Evolutionary conservation across 2,113 vertebrate genomes (phyloP), one percentile per base, ranked within the genome.

Genomic region (Eclectus roratus): DNA sequence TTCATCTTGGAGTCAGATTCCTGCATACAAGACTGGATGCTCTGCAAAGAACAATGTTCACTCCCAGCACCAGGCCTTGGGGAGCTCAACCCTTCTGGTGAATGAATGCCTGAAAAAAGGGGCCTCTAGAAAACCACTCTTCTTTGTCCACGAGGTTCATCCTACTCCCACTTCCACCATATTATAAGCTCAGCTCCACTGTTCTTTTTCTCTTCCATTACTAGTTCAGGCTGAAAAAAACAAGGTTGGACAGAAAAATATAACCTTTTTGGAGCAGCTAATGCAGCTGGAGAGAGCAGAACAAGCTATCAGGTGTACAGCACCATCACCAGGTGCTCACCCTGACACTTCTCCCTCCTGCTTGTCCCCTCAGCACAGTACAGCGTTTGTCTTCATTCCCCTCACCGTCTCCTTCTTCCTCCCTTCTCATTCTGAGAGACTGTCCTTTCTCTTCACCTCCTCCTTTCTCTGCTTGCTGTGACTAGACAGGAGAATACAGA

Each of bases 341-440:
- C 88, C 56, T 58, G 73, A 74, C 65, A 87, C 39, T 74, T 65
- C 68, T 93, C 70, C 37, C 65, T 89, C 66, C 72, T 72, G 49
- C 37, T 69, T 89, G 58, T 94, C 73, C 81, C 60, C 41, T 89
- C 69, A 68, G 71, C 52, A 78, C 41, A 50, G 68, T 28, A 53
- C 43, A 69, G 52, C 4, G 13, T 53, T 93, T 56, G 31, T 47
- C 71, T 96, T 93, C 52, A 74, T 61, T 82, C 37, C 37, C 24
- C 65, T 96, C 44, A 9, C 60, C 85, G 71, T 69, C 61, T 91
- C 52, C 68, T 93, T 85, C 90, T 95, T 93, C 79, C 60, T 90
- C 68, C 68, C 37, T 88, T 55, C 50, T 88, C 76, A 50, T 60
- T 88, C 64, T 84, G 64, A 31, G 49, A 97, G 33, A 27, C 73